Conservation (phyloP, 2,113 vertebrate genomes). For the Lonchura striata region DNA sequence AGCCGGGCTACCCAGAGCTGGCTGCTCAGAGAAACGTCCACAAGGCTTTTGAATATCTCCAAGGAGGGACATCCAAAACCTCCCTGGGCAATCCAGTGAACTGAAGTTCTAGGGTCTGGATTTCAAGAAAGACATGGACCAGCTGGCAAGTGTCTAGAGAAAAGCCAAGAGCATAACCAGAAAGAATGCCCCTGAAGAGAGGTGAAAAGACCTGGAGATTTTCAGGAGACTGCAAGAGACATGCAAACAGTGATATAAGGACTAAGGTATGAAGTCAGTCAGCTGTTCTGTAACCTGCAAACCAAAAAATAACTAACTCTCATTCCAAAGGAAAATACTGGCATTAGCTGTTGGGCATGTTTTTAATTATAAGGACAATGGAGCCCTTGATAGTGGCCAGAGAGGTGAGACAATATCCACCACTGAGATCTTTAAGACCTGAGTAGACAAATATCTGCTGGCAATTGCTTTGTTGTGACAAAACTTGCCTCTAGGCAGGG, state of each 20-base stretch:
- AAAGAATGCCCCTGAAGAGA: not conserved
- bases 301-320: not conserved
- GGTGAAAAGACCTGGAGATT: not conserved
- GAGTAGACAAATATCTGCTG: not conserved
- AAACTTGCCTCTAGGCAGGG: not conserved
- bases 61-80: not conserved
- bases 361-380: not conserved
- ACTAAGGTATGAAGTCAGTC: not conserved
- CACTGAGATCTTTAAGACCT: not conserved
- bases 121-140: not conserved
- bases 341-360: not conserved
- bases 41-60: not conserved
- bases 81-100: not conserved
- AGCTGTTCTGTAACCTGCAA: not conserved
- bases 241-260: not conserved
- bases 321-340: not conserved
- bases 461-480: not conserved
- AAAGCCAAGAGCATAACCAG: not conserved
- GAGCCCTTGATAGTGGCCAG: not conserved
- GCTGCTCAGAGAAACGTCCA: not conserved
- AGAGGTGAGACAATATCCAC: not conserved
- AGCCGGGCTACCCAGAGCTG: fast-evolving
- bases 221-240: not conserved
- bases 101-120: not conserved
- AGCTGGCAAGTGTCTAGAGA: not conserved